phyloP scores from a whole-genome alignment of 2,888 invertebrate genomes.

The Brachycybe producta region DNA sequence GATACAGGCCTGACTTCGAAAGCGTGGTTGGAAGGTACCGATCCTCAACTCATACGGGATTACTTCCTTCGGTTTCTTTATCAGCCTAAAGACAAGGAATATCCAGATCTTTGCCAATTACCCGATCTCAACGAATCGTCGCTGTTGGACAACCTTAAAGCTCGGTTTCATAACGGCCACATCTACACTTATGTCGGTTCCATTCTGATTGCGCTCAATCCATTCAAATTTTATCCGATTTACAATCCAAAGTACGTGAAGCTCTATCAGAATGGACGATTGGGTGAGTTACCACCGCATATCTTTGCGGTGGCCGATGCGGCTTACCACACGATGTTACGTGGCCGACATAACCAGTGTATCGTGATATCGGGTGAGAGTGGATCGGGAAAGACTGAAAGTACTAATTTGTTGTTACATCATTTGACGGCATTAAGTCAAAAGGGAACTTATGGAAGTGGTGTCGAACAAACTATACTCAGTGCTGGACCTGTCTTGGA shows the following conservation, averaged over 20 bases:
- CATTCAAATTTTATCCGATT: constrained; percentile 74
- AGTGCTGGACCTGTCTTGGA: constrained; percentile 92
- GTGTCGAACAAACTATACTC: constrained; percentile 91
- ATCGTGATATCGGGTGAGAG: constrained; percentile 92
- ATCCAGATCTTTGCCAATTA: constrained; percentile 87
- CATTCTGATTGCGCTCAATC: constrained; percentile 84
- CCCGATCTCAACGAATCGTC: constrained; percentile 91
- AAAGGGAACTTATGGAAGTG: constrained; percentile 83
- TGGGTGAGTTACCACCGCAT: constrained; percentile 87
- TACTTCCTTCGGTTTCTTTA: constrained; percentile 81
- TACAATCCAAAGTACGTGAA: constrained; percentile 96
- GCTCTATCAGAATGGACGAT: constrained; percentile 79
- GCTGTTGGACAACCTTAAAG: constrained; percentile 73
- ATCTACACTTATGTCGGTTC: constrained; percentile 95
- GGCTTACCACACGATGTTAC: constrained; percentile 87
- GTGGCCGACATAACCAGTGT: constrained; percentile 78
- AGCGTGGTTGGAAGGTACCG: constrained; percentile 64
- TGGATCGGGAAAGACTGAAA: constrained; percentile 93
- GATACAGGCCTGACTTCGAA: constrained; percentile 13
- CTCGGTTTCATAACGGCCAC: constrained; percentile 77
- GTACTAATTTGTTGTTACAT: constrained; percentile 86
- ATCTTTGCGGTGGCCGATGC: constrained; percentile 93
- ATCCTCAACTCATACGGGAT: constrained; percentile 81
- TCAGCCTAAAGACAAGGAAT: constrained; percentile 84
- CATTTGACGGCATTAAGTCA: constrained; percentile 89